Conservation (phyloP, 2,888 invertebrate species). For the Euzophera pinguis region DNA sequence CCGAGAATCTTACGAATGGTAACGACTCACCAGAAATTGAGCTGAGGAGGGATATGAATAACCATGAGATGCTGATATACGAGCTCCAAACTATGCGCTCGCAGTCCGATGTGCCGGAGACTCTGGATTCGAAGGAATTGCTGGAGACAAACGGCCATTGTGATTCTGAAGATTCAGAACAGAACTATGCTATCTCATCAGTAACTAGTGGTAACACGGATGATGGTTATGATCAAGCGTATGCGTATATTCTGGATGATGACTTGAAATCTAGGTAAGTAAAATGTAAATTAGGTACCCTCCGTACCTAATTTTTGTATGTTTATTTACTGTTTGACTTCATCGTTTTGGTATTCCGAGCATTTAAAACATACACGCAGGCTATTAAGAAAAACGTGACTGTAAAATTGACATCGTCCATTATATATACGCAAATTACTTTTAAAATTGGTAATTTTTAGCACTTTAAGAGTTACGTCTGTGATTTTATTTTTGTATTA, state of each 20-base stretch:
- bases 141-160: constrained; percentile 50
- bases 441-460: too few species aligned
- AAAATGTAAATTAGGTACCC: too few species aligned
- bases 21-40: constrained; percentile 51
- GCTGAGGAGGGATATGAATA: constrained; percentile 73
- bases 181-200: constrained; percentile 62
- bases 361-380: too few species aligned
- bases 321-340: too few species aligned
- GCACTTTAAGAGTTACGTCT: too few species aligned
- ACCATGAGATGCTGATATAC: constrained; percentile 85
- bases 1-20: constrained; percentile 45
- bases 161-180: constrained; percentile 67
- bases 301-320: too few species aligned
- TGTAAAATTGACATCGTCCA: too few species aligned
- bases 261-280: constrained; percentile 71
- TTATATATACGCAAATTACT: too few species aligned
- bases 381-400: too few species aligned
- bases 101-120: constrained; percentile 59
- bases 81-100: constrained; percentile 84
- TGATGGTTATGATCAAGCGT: constrained; percentile 61
- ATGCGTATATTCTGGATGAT: constrained; percentile 69
- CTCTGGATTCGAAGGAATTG: constrained; percentile 36
- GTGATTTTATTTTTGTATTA: too few species aligned
- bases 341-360: too few species aligned
- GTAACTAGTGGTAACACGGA: constrained; percentile 60